Evolutionary conservation across 1,140 invertebrate genomes (phyloP), one percentile per base, ranked within the genome.

Genomic region (Bombus confusus): DNA sequence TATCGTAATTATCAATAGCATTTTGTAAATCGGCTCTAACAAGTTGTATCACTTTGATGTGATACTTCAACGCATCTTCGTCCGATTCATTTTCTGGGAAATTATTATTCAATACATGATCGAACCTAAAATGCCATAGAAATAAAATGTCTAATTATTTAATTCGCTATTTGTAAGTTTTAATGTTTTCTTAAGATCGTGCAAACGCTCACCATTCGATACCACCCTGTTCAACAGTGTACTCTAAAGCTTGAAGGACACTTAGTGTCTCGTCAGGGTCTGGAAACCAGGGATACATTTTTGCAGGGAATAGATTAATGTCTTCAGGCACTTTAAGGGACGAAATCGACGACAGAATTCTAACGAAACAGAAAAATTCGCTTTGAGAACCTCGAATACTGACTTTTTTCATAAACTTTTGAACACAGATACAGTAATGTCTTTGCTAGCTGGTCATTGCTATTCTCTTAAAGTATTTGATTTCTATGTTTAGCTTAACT

Each of bases 11-110:
- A 90, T 98, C 97, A 77, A 97, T 96, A 1, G 97, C 97, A 89
- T 96, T 96, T 92, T 98, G 97, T 34, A 99, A 94, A 95, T 99
- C 98, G 8, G 96, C 96, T 87, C 98, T 96, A 18, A 99, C 95
- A 39, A 98, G 94, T 93, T 98, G 98, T 85, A 97, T 97, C 39
- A 98, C 96, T 95, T 98, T 97, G 41, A 98, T 98, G 57, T 98
- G 95, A 93, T 97, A 97, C 86, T 97, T 97, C 34, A 98, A 87
- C 47, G 96, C 95, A 13, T 96, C 96, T 80, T 97, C 97, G 86
- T 96, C 96, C 0, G 93, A 91, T 68, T 95, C 94, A 31, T 92
- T 92, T 75, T 96, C 96, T 8, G 96, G 95, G 39, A 95, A 95
- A 92, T 97, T 97, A 89, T 96, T 97, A 83, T 97, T 97, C 31